Percentiles rank a stretch among this genome's conserved stretches.
These are phyloP conservation scores for Amazonetta brasiliensis DNA, from an alignment of 2,797 vertebrate species.

Conservation along the genomic window DNA sequence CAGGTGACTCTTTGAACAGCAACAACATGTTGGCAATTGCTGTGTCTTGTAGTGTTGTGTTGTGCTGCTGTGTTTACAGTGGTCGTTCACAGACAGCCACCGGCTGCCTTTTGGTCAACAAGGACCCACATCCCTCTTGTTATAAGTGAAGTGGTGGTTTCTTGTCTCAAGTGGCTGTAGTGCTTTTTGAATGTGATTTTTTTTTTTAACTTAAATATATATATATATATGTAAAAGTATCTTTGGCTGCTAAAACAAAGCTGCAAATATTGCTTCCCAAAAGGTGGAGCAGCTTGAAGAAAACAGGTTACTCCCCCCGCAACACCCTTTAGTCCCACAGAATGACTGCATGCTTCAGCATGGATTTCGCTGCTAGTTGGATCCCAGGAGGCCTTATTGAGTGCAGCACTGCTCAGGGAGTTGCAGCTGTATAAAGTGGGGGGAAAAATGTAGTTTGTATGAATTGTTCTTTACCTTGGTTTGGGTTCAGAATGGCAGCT, in stretches of 20 bases:
- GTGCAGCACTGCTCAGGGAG: conserved; percentile 82
- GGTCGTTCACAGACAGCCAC: conserved; percentile 19
- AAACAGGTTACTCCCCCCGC: conserved; percentile 67
- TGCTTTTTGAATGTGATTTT: neutral
- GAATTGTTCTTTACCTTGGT: conserved; percentile 86
- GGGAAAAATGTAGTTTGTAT: conserved; percentile 82
- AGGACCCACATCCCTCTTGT: neutral
- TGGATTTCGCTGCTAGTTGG: conserved; percentile 92
- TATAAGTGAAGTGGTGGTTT: conserved; percentile 14
- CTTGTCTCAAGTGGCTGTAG: neutral
- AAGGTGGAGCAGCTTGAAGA: conserved; percentile 83
- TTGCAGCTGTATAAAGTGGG: conserved; percentile 85
- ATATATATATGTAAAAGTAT: neutral
- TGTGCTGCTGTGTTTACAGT: conserved; percentile 16
- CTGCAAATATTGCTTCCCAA: conserved; percentile 83
- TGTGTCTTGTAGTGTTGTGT: conserved; percentile 56
- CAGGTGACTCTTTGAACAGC: conserved; percentile 62
- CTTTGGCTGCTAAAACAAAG: conserved; percentile 62
- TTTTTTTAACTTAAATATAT: neutral
- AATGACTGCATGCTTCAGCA: conserved; percentile 77
- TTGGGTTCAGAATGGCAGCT: conserved; percentile 80
- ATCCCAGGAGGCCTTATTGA: conserved; percentile 88
- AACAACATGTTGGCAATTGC: neutral
- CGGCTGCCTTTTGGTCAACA: conserved; percentile 7
- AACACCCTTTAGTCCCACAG: conserved; percentile 55